Conservation (phyloP, 1,140 invertebrate species). For the Condylostylus longicornis region DNA sequence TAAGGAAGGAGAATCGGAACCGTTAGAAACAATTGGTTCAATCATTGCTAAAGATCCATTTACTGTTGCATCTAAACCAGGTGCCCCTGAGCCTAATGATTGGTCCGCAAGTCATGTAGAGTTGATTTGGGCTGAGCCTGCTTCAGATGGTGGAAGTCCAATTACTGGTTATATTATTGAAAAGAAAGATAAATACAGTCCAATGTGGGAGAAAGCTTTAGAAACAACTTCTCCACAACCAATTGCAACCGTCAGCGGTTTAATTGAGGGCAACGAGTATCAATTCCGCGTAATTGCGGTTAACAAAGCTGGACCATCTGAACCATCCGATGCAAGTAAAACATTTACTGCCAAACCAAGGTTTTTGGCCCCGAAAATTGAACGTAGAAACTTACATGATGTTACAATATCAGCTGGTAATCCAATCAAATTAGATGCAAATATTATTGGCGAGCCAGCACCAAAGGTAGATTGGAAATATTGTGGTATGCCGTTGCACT, state of each 20-base stretch:
- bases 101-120: slow-evolving; percentile 86
- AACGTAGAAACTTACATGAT: slow-evolving; percentile 75
- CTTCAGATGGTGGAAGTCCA: slow-evolving; percentile 77
- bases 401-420: slow-evolving; percentile 81
- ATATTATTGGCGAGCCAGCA: slow-evolving; percentile 80
- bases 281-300: slow-evolving; percentile 95
- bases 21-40: slow-evolving; percentile 79
- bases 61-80: slow-evolving; percentile 63
- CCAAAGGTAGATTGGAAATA: slow-evolving; percentile 81
- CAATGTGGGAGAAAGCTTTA: slow-evolving; percentile 77
- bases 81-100: slow-evolving; percentile 72
- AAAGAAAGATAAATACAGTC: slow-evolving; percentile 91
- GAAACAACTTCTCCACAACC: slow-evolving; percentile 60
- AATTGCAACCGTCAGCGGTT: slow-evolving; percentile 60
- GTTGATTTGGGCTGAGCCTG: slow-evolving; percentile 65
- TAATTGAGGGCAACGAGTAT: slow-evolving; percentile 95
- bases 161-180: slow-evolving; percentile 92
- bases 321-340: slow-evolving; percentile 74
- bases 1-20: slow-evolving; percentile 91
- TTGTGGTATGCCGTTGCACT: slow-evolving; percentile 40
- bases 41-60: slow-evolving; percentile 96
- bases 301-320: slow-evolving; percentile 86
- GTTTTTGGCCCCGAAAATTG: slow-evolving; percentile 88
- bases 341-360: slow-evolving; percentile 82
- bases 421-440: slow-evolving; percentile 81